A percentile compares a stretch with the other conserved stretches of the same genome.
Conservation (phyloP, 2,888 invertebrate genomes). For the Liodrosophila aerea region DNA sequence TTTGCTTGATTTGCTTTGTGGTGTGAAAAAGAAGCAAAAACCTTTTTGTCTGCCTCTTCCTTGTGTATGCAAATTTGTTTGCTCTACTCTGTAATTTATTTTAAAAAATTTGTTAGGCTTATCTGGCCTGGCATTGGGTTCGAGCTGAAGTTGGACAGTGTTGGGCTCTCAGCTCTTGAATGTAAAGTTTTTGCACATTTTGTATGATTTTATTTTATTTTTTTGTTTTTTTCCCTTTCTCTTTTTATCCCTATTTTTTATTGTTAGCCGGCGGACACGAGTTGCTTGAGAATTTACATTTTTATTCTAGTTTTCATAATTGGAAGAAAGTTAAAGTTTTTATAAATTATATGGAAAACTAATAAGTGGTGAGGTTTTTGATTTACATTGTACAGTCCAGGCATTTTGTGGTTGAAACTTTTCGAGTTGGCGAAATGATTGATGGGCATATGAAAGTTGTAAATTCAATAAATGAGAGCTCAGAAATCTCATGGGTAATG, state of each 20-base stretch:
- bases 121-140: constrained; percentile 65
- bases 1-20: constrained; percentile 75
- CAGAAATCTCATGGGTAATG: too few species aligned
- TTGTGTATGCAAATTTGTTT: constrained; percentile 75
- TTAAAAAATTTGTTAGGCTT: constrained; percentile 77
- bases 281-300: constrained; percentile 70
- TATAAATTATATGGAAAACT: constrained; percentile 69
- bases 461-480: constrained; percentile 22
- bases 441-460: constrained; percentile 31
- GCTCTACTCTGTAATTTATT: constrained; percentile 77
- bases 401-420: constrained; percentile 23
- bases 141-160: constrained; percentile 17
- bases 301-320: constrained; percentile 73
- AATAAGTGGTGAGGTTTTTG: constrained; percentile 63
- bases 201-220: constrained; percentile 25
- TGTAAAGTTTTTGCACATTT: constrained; percentile 51
- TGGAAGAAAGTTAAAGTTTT: constrained; percentile 63
- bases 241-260: constrained; percentile 19
- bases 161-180: constrained; percentile 36
- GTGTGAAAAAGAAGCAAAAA: constrained; percentile 56
- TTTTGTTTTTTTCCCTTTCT: not conserved
- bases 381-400: constrained; percentile 43
- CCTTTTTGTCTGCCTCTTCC: constrained; percentile 43
- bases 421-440: constrained; percentile 33
- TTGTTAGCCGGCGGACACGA: constrained; percentile 55